Evolutionary conservation across 2,888 invertebrate species (phyloP), one percentile per base, ranked within the genome.

Genomic region (Arctia plantaginis): DNA sequence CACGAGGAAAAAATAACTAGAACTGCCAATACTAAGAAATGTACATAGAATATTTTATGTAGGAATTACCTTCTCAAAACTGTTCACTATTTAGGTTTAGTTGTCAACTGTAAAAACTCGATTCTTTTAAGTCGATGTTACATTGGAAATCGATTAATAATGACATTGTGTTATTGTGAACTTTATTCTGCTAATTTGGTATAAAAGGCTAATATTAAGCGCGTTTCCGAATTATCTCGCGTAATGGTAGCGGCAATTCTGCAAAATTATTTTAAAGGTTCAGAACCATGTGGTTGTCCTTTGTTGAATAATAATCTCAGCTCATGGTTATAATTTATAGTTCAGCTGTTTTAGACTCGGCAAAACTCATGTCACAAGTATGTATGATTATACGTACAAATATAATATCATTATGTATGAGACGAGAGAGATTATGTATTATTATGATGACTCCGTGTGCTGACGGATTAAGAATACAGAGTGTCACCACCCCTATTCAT

Each of bases 141-240:
- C 59, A 13, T 27, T n/a, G 59, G 27, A 1, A 59, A 27, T 41
- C 33, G 33, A 18, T 35, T 47, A 39, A 41, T 35, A 69, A 6
- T 64, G 73, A 69, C 73, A 62, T 73, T 73, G 44, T 51, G 27
- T 73, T 51, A 69, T 39, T 62, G 30, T 20, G 10, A 62, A 23
- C 41, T 62, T 51, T 35, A 18, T 67, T 7, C 41, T 13, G 30
- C 20, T 55, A 47, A 67, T 27, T 8, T 23, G 64, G 20, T 13
- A 33, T 62, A 44, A 66, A 70, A 64, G 65, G 65, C 18, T 44
- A 27, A 71, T 23, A 33, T 70, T 55, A 44, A 30, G 23, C 44
- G 7, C 30, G 62, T 66, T 71, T 59, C 74, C 74, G 71, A 74
- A 74, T 71, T 41, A 68, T 35, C 18, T 15, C 3, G 15, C 12